phyloP scores from a whole-genome alignment of 2,797 vertebrate genomes.

The Sternotherus odoratus region DNA sequence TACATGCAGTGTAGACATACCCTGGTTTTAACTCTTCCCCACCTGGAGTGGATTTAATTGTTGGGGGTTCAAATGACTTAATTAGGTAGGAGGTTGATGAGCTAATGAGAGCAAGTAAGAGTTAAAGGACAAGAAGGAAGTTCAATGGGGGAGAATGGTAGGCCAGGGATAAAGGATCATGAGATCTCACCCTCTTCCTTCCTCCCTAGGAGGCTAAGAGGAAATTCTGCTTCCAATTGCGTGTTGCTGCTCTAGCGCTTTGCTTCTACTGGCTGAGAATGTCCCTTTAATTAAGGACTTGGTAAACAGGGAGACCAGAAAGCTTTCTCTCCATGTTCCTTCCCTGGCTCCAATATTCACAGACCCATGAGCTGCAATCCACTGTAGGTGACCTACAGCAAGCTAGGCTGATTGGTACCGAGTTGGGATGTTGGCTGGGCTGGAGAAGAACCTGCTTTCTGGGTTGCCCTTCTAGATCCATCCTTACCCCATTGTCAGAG shows the following conservation, averaged over 20 bases:
- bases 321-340: neutral
- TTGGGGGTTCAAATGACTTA: neutral
- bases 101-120: neutral
- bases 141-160: neutral
- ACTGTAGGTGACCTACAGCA: neutral
- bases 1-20: neutral
- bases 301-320: neutral
- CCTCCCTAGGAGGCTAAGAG: neutral
- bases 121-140: neutral
- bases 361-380: neutral
- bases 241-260: neutral
- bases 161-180: neutral
- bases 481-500: rapidly evolving
- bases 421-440: neutral
- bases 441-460: neutral
- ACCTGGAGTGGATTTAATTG: neutral
- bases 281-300: rapidly evolving
- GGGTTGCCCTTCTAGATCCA: too few relatives aligned
- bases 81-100: neutral
- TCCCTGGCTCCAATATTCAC: neutral
- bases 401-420: neutral
- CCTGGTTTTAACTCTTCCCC: neutral
- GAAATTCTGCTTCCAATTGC: neutral
- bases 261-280: rapidly evolving
- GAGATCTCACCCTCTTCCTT: neutral